These are phyloP conservation scores for Episyrphus balteatus DNA, from an alignment of 1,140 invertebrate genomes.

Conservation along the genomic window DNA sequence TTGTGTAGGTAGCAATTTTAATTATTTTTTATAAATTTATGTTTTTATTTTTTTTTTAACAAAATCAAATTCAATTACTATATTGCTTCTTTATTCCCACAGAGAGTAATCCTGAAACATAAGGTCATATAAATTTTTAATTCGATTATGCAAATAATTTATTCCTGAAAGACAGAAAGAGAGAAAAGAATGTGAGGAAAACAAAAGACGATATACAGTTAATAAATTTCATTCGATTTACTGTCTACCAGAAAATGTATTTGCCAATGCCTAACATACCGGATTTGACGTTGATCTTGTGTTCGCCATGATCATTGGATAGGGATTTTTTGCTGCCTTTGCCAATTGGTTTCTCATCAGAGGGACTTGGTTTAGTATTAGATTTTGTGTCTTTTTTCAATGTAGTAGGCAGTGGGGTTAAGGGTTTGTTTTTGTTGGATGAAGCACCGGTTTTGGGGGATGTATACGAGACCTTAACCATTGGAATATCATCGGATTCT, in stretches of 20 bases:
- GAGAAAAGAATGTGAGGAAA: slow-evolving; percentile 20
- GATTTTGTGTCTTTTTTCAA: neutral
- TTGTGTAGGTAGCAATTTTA: slow-evolving; percentile 15
- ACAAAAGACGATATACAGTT: slow-evolving; percentile 18
- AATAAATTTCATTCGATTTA: neutral
- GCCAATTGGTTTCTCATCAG: slow-evolving; percentile 16
- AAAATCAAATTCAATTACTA: slow-evolving; percentile 9
- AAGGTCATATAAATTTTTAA: slow-evolving; percentile 37
- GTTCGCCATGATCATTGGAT: slow-evolving; percentile 10
- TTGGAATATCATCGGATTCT: slow-evolving; percentile 19
- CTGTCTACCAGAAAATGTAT: slow-evolving; percentile 40
- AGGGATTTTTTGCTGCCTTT: slow-evolving; percentile 11
- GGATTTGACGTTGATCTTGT: slow-evolving; percentile 44
- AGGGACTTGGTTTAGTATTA: slow-evolving; percentile 4
- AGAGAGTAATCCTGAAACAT: slow-evolving; percentile 38
- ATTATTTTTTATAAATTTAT: slow-evolving; percentile 18
- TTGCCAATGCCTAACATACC: slow-evolving; percentile 73
- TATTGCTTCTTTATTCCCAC: slow-evolving; percentile 37
- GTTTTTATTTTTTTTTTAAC: too few species aligned
- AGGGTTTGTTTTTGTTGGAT: neutral
- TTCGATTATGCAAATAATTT: slow-evolving; percentile 37
- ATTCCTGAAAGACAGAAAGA: slow-evolving; percentile 35
- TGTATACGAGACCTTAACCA: slow-evolving; percentile 33
- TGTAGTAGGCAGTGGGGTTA: neutral
- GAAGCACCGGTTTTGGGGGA: slow-evolving; percentile 12